Percentiles rank a stretch among this genome's conserved stretches.
Evolutionary conservation across 2,113 vertebrate species (phyloP).

Genomic region (Hypocryptadius cinnamomeus): DNA sequence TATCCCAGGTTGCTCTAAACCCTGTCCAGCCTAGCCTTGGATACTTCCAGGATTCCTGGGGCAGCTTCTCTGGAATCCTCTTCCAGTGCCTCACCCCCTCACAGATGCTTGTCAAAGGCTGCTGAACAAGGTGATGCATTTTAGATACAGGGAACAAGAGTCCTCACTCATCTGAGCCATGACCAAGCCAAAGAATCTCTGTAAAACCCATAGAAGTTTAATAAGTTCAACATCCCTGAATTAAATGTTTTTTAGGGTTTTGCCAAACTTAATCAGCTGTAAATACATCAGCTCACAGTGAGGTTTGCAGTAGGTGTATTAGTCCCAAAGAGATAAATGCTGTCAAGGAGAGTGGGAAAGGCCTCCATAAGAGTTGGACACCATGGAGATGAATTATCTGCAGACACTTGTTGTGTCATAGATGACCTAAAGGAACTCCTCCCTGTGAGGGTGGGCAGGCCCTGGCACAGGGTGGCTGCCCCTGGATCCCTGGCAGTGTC

Average conservation of each 20-base stretch:
- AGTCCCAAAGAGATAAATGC: neutral
- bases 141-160: neutral
- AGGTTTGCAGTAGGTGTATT: neutral
- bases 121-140: neutral
- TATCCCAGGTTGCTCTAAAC: neutral
- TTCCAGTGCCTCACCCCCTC: neutral
- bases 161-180: neutral
- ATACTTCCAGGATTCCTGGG: neutral
- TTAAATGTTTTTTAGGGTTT: neutral
- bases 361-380: neutral
- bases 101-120: neutral
- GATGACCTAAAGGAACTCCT: neutral
- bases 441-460: accelerated
- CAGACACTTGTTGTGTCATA: neutral
- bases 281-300: neutral
- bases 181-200: neutral
- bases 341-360: neutral
- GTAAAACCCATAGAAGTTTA: neutral
- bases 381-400: neutral
- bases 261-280: neutral
- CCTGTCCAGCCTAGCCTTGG: neutral
- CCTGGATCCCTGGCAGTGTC: neutral
- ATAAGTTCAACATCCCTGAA: neutral
- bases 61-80: neutral
- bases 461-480: neutral